These are phyloP conservation scores for Arctia plantaginis DNA, from an alignment of 2,888 invertebrate genomes.

Conservation along the genomic window DNA sequence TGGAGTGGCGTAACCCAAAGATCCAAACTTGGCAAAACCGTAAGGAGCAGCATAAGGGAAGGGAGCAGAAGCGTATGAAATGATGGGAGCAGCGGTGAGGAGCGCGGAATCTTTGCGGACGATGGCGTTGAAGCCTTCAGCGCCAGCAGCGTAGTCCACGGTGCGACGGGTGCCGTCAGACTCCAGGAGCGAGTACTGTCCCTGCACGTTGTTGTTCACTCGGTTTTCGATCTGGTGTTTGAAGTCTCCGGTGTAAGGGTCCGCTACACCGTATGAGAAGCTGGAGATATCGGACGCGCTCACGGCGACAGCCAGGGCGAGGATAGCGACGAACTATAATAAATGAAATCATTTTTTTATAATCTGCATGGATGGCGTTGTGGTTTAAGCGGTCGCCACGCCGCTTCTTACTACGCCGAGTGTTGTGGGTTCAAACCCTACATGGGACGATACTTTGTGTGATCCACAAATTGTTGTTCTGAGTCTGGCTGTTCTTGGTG, in stretches of 20 bases:
- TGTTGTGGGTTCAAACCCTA: too few relatives aligned
- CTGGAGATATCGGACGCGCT: conserved; percentile 69
- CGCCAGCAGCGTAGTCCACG: conserved; percentile 86
- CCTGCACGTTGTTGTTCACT: conserved; percentile 81
- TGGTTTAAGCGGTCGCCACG: too few relatives aligned
- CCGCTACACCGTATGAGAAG: conserved; percentile 86
- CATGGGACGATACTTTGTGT: too few relatives aligned
- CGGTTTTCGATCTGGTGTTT: conserved; percentile 85
- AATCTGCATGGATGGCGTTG: too few relatives aligned
- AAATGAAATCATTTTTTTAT: not conserved
- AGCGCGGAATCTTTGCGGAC: conserved; percentile 83
- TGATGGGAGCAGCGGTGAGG: conserved; percentile 56
- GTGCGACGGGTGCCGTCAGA: conserved; percentile 84
- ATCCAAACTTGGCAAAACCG: conserved; percentile 32
- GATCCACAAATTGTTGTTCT: too few relatives aligned
- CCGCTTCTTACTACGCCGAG: too few relatives aligned
- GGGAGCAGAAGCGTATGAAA: conserved; percentile 46
- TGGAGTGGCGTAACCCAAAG: conserved; percentile 41
- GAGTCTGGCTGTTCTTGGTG: too few relatives aligned
- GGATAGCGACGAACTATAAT: conserved; percentile 69
- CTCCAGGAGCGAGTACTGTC: conserved; percentile 85
- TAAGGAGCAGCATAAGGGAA: conserved; percentile 45
- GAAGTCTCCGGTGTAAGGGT: conserved; percentile 85
- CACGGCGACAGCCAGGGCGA: conserved; percentile 65
- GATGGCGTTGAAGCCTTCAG: conserved; percentile 84